Base-by-base conservation (phyloP, 2,113 vertebrate species). In the Oriolus oriolus region DNA sequence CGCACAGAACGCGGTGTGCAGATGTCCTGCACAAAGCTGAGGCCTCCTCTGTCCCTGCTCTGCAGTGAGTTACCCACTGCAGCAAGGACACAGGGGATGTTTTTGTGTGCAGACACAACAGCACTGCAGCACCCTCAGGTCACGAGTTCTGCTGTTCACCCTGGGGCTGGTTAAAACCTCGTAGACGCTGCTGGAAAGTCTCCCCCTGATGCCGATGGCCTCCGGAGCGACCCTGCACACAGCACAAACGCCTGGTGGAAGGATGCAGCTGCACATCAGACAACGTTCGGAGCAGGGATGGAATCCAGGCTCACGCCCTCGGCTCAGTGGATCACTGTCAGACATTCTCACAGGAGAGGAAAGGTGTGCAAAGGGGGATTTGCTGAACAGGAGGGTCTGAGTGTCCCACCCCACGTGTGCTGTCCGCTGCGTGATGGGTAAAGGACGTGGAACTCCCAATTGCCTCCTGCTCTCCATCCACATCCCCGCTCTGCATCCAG, bases 351-450 rank as follows among this genome's bases (percentile, higher is more conserved):
- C 12, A 30, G 56, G 45, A 37, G 11, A 59, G 61, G 44, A 74
- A 33, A 30, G 31, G 13, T 21, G 10, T n/a, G 26, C 16, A n/a
- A 5, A 24, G 35, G 15, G 18, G 61, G 44, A 50, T 71, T n/a
- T 35, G n/a, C 16, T 26, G 28, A 42, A 5, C 0, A 18, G 61
- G 27, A 64, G 47, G 53, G 1, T 22, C 41, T 0, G 1, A 16
- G 45, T 28, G 47, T 47, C 52, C 50, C 6, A 1, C 33, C 18
- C 64, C 39, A 13, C 0, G 0, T 13, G 28, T 10, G n/a, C 19
- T 75, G 13, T 66, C 60, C 27, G 0, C 35, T 5, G 5, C 2
- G 14, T 9, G 57, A 26, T 26, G 39, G 64, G 16, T 7, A 37
- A 10, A 2, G 2, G 37, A 41, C 44, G 6, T 1, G 3, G 11